Evolutionary conservation across 2,888 invertebrate species (phyloP), one percentile per base, ranked within the genome.

Genomic region (Parnassius glacialis): DNA sequence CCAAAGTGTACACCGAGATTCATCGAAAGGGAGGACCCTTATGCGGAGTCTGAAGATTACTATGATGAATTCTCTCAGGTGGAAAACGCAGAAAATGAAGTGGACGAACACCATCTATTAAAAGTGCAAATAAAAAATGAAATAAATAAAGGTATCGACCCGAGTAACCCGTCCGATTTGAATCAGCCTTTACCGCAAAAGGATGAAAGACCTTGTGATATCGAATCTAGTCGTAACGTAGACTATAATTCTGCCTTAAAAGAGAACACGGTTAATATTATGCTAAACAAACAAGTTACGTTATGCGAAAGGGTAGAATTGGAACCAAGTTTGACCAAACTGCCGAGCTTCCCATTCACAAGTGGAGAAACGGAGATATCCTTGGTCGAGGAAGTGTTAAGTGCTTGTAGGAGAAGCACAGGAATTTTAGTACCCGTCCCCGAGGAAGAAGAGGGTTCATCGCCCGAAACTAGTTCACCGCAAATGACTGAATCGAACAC

Each of bases 401-500:
- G 74, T 70, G 88, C 90, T 65, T 91, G 91, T 68, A 81, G 90
- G 66, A 81, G 90, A 66, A 87, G 87, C 70, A 84, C 87, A 12
- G 86, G 80, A 50, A 80, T 92, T 66, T 80, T 94, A 65, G 92
- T 92, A 56, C 93, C 94, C 62, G 94, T 94, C 62, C 93, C 93
- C 11, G 94, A 94, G 78, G 94, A 94, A 70, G 94, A 94, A 74
- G 94, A 94, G 72, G 89, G 92, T 54, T 93, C 92, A 2, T 89
- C 88, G 1, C 90, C 91, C 48, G 92, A 92, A 69, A 87, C 84
- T 47, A 78, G 79, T 67, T 92, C 93, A 7, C 93, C 93, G 55
- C 93, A 93, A 81, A 93, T 93, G 88, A 93, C 93, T 80, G 94
- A 94, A 84, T 94, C 94, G 12, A 89, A 93, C 75, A 94, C 94